These are phyloP conservation scores for Drosophila takahashii DNA, from an alignment of 1,140 invertebrate genomes.

Conservation along the genomic window DNA sequence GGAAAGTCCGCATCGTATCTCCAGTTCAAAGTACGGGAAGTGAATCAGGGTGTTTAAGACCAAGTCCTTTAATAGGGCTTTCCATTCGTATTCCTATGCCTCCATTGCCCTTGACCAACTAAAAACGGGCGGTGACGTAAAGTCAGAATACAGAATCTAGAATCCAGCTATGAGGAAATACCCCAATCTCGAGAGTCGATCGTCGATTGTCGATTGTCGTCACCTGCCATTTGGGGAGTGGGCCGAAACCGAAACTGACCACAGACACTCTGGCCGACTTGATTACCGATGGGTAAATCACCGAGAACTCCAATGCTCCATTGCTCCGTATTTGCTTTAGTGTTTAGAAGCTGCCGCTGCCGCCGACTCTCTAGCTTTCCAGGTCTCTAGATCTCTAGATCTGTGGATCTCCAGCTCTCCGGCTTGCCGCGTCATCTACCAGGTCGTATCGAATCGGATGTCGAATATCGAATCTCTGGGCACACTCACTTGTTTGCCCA, in stretches of 20 bases:
- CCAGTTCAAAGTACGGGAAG: too few species aligned
- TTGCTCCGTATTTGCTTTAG: constrained; percentile 19
- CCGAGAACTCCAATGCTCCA: neutral
- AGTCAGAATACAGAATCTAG: neutral
- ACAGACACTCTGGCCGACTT: constrained; percentile 47
- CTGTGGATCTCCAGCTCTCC: neutral
- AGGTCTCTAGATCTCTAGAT: neutral
- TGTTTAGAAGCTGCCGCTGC: constrained; percentile 19
- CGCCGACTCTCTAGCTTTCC: neutral
- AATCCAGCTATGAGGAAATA: constrained; percentile 18
- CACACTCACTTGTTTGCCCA: constrained; percentile 38
- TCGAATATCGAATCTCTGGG: neutral
- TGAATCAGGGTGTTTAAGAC: neutral
- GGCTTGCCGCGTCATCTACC: constrained; percentile 33
- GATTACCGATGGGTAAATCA: constrained; percentile 34
- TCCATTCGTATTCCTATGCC: too few species aligned
- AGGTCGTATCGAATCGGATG: neutral
- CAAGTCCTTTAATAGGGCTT: neutral
- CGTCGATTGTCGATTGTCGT: neutral
- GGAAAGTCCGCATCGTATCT: neutral
- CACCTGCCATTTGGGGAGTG: constrained; percentile 11
- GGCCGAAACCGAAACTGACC: constrained; percentile 60
- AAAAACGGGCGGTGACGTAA: constrained; percentile 12
- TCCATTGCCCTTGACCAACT: neutral
- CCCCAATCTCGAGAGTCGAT: too few species aligned